Evolutionary conservation across 2,797 vertebrate species (phyloP), one percentile per base, ranked within the genome.

Genomic region (Epinephelus coioides): DNA sequence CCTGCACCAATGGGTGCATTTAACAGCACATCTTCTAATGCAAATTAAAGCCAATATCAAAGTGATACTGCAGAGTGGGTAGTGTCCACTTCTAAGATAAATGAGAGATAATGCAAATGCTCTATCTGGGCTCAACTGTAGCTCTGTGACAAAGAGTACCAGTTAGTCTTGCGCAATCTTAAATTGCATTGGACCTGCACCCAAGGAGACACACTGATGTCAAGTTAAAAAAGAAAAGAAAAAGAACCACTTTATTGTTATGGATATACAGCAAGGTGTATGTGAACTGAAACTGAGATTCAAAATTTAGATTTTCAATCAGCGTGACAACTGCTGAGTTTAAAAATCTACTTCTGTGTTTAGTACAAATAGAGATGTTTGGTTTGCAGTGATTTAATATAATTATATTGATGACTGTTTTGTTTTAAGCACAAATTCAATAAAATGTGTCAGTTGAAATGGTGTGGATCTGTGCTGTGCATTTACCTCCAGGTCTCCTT

Each of bases 401-500:
- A 3, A 30, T 23, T 76, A 12, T 6, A 68, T 0, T 17, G 21
- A 65, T 17, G 0, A 53, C 11, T 27, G 6, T 18, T 54, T 64
- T 50, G 7, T 49, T 64, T 69, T 23, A 50, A 67, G 63, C 4
- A 64, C 0, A 5, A 44, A 81, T 18, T 62, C 4, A 71, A 19
- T 30, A 30, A 76, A 66, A 75, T 46, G 23, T 54, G 9, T 27
- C 15, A 14, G 3, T 40, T 51, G 25, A 5, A 60, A 59, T 61
- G 2, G 2, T 60, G 53, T 78, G 23, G 55, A 55, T 80, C 17
- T 59, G 23, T 67, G 68, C 64, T 69, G 73, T 69, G 64, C 7
- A 75, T 86, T 97, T 99, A 99, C 98, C 98, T 99, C 98, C 83
- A 99, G 94, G 85, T 99, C 98, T 84, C 98, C 98, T 97, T 99